A percentile compares a stretch with the other conserved stretches of the same genome.
Conservation (phyloP, 2,888 invertebrate genomes). For the Bibio marci region DNA sequence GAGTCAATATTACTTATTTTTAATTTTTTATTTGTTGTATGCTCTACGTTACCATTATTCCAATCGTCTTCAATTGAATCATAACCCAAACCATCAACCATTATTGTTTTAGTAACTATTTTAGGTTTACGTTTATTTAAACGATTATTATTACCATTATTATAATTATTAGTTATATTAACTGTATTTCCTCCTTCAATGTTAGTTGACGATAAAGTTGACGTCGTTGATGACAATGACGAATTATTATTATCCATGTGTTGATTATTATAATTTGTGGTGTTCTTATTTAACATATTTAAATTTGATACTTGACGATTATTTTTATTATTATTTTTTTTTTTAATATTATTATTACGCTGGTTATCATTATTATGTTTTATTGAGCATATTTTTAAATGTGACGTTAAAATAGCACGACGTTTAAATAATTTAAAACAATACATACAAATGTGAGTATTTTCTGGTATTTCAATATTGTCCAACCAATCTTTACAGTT, state of each 20-base stretch:
- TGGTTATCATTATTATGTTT: background rate
- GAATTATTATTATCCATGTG: too few relatives aligned
- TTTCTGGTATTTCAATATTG: constrained; percentile 43
- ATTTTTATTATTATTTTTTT: background rate
- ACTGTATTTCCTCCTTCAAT: too few relatives aligned
- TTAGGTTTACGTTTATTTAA: background rate
- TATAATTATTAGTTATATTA: too few relatives aligned
- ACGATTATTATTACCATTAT: too few relatives aligned
- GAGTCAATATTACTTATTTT: too few relatives aligned
- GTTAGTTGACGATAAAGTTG: too few relatives aligned
- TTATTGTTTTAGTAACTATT: background rate
- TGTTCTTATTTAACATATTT: too few relatives aligned
- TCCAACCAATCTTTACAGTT: constrained; percentile 39
- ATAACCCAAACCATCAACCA: background rate
- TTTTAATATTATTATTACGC: background rate
- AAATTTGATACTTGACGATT: background rate
- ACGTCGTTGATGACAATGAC: too few relatives aligned
- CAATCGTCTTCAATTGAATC: background rate
- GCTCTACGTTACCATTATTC: too few relatives aligned
- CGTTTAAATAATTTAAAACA: constrained; percentile 58
- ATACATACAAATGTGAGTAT: constrained; percentile 35
- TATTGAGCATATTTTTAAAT: constrained; percentile 45
- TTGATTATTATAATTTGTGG: too few relatives aligned
- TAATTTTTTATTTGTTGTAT: too few relatives aligned
- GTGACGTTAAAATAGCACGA: constrained; percentile 52